Evolutionary conservation across 2,797 vertebrate genomes (phyloP).

Genomic region (Sebastes hopkinsi): DNA sequence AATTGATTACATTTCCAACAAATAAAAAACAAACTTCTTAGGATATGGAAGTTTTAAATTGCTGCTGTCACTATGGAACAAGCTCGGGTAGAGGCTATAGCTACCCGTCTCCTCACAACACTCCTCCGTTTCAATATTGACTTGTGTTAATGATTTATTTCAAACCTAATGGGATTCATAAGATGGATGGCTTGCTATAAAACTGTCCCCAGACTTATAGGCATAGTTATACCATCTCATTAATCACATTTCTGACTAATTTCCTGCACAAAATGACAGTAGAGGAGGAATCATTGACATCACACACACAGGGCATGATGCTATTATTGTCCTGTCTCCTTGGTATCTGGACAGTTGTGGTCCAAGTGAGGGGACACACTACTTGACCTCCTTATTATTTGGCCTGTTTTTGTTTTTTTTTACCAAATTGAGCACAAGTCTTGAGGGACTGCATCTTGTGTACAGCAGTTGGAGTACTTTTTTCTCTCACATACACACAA

Average conservation of each 20-base stretch:
- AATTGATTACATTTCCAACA: background rate
- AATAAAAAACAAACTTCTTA: background rate
- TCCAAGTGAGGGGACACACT: background rate
- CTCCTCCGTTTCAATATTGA: background rate
- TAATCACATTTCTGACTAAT: background rate
- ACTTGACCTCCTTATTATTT: constrained; percentile 10
- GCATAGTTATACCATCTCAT: background rate
- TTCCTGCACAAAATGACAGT: background rate
- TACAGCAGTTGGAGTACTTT: background rate
- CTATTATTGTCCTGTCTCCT: background rate
- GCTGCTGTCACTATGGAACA: background rate
- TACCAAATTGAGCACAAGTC: background rate
- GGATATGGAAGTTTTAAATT: background rate
- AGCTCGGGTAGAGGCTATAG: background rate
- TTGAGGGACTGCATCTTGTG: background rate
- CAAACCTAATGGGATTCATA: constrained; percentile 17
- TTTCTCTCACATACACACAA: background rate
- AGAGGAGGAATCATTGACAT: background rate
- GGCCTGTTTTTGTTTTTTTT: background rate
- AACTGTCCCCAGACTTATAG: background rate
- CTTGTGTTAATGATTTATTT: constrained; percentile 14
- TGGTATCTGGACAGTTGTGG: background rate
- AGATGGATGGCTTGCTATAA: constrained; percentile 14
- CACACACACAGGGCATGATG: background rate
- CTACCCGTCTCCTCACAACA: background rate